Evolutionary conservation across 2,113 vertebrate genomes (phyloP).

Genomic region (Oncorhynchus tshawytscha): DNA sequence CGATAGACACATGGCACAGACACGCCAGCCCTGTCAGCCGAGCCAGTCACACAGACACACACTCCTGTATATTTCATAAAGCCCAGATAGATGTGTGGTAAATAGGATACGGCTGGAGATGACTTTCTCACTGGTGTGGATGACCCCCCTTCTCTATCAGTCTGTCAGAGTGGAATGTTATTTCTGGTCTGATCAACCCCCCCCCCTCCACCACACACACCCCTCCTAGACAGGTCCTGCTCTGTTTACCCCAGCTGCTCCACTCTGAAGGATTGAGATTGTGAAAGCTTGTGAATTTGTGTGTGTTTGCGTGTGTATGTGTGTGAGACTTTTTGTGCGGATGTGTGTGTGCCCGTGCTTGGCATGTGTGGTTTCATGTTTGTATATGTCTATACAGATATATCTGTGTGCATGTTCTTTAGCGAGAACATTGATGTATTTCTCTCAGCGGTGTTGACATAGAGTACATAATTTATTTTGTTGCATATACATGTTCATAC

Average conservation of each 20-base stretch:
- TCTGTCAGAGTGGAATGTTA: slow-evolving; percentile 31
- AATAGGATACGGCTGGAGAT: slow-evolving; percentile 41
- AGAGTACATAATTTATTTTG: background rate
- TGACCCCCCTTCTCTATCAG: background rate
- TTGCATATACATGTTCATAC: background rate
- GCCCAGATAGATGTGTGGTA: slow-evolving; percentile 61
- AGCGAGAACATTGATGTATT: background rate
- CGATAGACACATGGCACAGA: slow-evolving; percentile 28
- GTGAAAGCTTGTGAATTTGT: slow-evolving; percentile 1
- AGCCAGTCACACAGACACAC: slow-evolving; percentile 41
- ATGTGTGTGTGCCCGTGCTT: background rate
- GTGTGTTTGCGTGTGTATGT: slow-evolving; percentile 24
- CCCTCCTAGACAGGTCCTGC: slow-evolving; percentile 24
- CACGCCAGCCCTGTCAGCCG: slow-evolving; percentile 56
- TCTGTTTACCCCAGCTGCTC: slow-evolving; percentile 41
- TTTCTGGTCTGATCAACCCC: slow-evolving; percentile 34
- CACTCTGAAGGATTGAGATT: background rate
- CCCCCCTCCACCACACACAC: background rate
- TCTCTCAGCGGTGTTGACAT: background rate
- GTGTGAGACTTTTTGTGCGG: slow-evolving; percentile 6
- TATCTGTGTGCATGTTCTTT: background rate
- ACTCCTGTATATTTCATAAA: slow-evolving; percentile 60
- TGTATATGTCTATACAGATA: too few species aligned
- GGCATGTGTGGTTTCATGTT: background rate
- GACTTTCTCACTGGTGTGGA: background rate